A percentile compares a stretch with the other conserved stretches of the same genome.
These are phyloP conservation scores for Antheraea pernyi DNA, from an alignment of 1,140 invertebrate genomes.

Conservation along the genomic window DNA sequence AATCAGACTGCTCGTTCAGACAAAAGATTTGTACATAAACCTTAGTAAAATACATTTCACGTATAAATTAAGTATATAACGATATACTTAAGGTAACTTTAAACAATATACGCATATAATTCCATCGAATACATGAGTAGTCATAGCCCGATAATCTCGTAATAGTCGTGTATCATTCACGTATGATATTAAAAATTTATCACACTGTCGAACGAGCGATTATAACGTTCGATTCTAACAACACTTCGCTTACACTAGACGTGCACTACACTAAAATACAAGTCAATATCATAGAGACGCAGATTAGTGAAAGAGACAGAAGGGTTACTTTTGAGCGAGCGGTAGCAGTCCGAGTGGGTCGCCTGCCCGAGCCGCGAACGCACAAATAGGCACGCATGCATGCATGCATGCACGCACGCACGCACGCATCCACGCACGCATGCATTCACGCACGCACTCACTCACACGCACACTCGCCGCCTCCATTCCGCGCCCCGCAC, in stretches of 20 bases:
- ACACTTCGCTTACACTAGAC: slow-evolving; percentile 19
- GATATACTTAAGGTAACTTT: slow-evolving; percentile 41
- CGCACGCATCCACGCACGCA: neutral
- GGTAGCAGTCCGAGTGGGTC: slow-evolving; percentile 34
- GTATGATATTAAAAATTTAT: no score
- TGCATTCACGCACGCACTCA: slow-evolving; percentile 25
- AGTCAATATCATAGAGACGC: slow-evolving; percentile 20
- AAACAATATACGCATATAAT: slow-evolving; percentile 42
- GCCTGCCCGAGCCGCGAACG: slow-evolving; percentile 32
- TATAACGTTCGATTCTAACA: neutral
- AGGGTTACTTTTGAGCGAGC: slow-evolving; percentile 20
- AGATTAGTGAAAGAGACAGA: slow-evolving; percentile 20
- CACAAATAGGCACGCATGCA: no score
- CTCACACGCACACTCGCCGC: slow-evolving; percentile 17
- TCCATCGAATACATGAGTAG: slow-evolving; percentile 43
- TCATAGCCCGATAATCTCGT: slow-evolving; percentile 39
- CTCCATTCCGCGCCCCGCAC: slow-evolving; percentile 15
- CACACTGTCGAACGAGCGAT: neutral
- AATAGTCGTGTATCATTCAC: neutral
- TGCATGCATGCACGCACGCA: no score
- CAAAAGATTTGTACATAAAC: slow-evolving; percentile 30
- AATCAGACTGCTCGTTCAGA: neutral
- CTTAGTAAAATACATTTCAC: slow-evolving; percentile 51
- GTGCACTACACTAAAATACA: slow-evolving; percentile 34
- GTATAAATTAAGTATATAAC: neutral